phyloP scores from a whole-genome alignment of 2,113 vertebrate genomes.

The Dicrurus megarhynchus region DNA sequence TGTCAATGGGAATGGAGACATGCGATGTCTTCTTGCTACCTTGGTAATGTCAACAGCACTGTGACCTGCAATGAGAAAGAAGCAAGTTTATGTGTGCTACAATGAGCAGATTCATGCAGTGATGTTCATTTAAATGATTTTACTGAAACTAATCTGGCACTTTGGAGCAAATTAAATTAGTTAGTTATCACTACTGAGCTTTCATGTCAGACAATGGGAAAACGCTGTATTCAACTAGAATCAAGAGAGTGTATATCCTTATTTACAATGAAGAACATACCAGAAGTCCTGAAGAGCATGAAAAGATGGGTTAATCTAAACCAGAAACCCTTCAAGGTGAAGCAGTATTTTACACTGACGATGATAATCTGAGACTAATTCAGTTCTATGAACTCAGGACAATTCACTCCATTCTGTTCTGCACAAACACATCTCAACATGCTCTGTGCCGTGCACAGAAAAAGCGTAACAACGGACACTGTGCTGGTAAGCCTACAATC shows the following conservation, averaged over 20 bases:
- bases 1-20: constrained; percentile 97
- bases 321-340: not conserved
- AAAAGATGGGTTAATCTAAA: not conserved
- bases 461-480: not conserved
- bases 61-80: constrained; percentile 82
- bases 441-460: not conserved
- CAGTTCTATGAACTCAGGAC: not conserved
- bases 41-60: constrained; percentile 99
- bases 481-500: not conserved
- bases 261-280: not conserved
- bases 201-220: not conserved
- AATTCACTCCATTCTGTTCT: not conserved
- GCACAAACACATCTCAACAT: not conserved
- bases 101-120: not conserved
- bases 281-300: not conserved
- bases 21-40: constrained; percentile 97
- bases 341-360: not conserved
- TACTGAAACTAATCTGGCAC: not conserved
- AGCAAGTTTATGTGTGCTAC: not conserved
- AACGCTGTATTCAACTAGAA: not conserved
- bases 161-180: not conserved
- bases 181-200: not conserved
- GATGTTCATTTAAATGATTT: not conserved
- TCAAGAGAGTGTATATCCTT: not conserved
- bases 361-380: not conserved